Evolutionary conservation across 2,797 vertebrate genomes (phyloP).

Genomic region (Muraenolepis orangiensis): DNA sequence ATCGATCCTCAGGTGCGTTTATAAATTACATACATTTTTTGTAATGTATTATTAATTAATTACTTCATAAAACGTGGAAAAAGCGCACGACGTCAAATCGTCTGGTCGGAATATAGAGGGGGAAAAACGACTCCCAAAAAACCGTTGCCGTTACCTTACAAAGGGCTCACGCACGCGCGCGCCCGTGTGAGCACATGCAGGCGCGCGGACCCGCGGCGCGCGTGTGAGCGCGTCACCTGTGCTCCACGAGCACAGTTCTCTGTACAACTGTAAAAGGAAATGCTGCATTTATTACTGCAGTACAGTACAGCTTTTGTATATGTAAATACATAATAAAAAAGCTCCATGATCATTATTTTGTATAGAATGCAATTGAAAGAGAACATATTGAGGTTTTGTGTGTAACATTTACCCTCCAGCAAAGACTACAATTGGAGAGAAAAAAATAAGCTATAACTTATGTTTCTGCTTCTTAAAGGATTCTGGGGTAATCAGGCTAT

Average conservation of each 20-base stretch:
- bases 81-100: background rate
- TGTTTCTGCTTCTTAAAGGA: background rate
- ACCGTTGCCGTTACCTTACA: conserved; percentile 15
- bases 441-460: background rate
- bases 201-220: too few species aligned
- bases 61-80: background rate
- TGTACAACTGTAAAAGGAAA: conserved; percentile 49
- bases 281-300: conserved; percentile 33
- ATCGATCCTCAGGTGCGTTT: background rate
- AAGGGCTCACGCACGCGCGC: conserved; percentile 14
- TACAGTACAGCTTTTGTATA: background rate
- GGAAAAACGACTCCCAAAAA: conserved; percentile 11
- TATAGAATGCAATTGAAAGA: background rate
- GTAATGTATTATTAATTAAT: too few species aligned
- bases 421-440: background rate
- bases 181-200: conserved; percentile 12
- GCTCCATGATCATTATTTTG: background rate
- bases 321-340: background rate
- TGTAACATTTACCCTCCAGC: conserved; percentile 1
- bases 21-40: too few species aligned
- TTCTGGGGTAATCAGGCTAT: background rate
- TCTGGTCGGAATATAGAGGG: background rate
- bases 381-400: background rate
- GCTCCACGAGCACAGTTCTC: conserved; percentile 56
- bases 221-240: conserved; percentile 48